A percentile compares a stretch with the other conserved stretches of the same genome.
These are phyloP conservation scores for Phenganax subtilis DNA, from an alignment of 92 coral and sea anemone genomes.

Conservation along the genomic window DNA sequence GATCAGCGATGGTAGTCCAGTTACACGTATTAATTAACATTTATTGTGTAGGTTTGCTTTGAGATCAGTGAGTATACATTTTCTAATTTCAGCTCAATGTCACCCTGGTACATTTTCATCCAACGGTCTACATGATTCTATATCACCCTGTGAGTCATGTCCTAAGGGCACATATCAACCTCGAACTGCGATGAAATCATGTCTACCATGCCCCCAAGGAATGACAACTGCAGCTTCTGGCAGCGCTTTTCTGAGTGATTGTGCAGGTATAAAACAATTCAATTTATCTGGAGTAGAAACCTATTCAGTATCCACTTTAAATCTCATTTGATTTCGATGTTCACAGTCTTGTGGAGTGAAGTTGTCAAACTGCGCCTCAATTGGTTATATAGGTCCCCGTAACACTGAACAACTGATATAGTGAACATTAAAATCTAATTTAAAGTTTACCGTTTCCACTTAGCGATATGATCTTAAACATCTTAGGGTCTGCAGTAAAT, in stretches of 20 bases:
- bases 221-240: slow-evolving; percentile 57
- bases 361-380: neutral
- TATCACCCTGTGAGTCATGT: slow-evolving; percentile 72
- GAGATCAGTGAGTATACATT: neutral
- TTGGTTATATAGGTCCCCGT: too few relatives aligned
- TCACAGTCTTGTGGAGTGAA: neutral
- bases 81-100: slow-evolving; percentile 55
- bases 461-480: neutral
- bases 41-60: neutral
- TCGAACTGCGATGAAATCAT: slow-evolving; percentile 52
- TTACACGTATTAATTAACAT: neutral
- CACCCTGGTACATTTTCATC: slow-evolving; percentile 73
- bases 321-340: neutral
- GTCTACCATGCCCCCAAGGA: slow-evolving; percentile 78
- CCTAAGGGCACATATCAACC: slow-evolving; percentile 73
- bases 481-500: too few relatives aligned
- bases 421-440: too few relatives aligned
- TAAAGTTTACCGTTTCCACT: neutral
- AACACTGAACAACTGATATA: too few relatives aligned
- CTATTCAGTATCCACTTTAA: too few relatives aligned
- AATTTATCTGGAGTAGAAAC: neutral
- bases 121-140: slow-evolving; percentile 64
- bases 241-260: slow-evolving; percentile 61
- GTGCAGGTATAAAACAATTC: slow-evolving; percentile 50
- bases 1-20: neutral